A percentile compares a stretch with the other conserved stretches of the same genome.
Conservation (phyloP, 2,888 invertebrate species). For the Pherbina coryleti region DNA sequence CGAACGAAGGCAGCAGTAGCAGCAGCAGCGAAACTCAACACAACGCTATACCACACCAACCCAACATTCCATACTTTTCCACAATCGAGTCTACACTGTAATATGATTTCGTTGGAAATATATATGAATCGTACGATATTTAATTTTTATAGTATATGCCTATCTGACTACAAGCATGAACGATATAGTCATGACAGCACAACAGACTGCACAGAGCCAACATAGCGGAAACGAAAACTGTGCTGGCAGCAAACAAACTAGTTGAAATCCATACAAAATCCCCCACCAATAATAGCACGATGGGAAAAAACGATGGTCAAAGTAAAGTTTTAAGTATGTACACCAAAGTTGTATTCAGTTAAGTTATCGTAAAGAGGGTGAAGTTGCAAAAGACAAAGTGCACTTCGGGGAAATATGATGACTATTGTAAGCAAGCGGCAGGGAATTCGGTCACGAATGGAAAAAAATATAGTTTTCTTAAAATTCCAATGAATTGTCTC, state of each 20-base stretch:
- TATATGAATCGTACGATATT: background rate
- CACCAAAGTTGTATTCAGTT: too few relatives aligned
- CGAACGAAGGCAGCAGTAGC: background rate
- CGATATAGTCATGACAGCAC: background rate
- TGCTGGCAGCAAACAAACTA: background rate
- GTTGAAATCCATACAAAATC: conserved; percentile 1
- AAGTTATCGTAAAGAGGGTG: too few relatives aligned
- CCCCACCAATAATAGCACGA: background rate
- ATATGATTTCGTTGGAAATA: conserved; percentile 19
- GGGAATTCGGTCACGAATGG: too few relatives aligned
- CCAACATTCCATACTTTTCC: background rate
- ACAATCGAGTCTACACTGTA: background rate
- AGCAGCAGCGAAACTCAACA: background rate
- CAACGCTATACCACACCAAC: background rate
- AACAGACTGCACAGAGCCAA: background rate
- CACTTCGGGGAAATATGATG: too few relatives aligned
- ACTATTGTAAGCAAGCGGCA: too few relatives aligned
- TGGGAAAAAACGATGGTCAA: too few relatives aligned
- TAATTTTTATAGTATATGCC: background rate
- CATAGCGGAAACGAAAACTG: background rate
- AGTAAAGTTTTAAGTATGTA: too few relatives aligned
- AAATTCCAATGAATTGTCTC: too few relatives aligned
- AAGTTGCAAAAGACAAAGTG: too few relatives aligned
- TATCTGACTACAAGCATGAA: background rate
- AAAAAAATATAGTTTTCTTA: too few relatives aligned